Conservation (phyloP, 2,797 vertebrate species). For the Sarcophilus harrisii region DNA sequence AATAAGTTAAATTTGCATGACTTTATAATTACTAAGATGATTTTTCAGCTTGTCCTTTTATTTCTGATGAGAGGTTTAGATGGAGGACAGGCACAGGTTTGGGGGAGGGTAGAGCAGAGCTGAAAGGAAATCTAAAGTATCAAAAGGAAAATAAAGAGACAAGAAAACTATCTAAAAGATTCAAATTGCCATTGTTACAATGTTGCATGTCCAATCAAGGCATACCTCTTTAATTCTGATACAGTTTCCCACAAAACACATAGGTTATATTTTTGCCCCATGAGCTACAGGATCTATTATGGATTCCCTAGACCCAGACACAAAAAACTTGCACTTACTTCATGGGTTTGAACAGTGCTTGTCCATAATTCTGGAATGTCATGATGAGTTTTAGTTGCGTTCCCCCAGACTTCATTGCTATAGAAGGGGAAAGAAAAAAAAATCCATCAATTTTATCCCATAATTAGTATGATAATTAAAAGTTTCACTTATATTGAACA, state of each 20-base stretch:
- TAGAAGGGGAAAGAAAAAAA: conserved; percentile 42
- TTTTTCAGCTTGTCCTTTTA: neutral
- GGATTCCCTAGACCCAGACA: fast-evolving
- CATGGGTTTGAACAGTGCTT: conserved; percentile 94
- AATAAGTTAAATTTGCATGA: neutral
- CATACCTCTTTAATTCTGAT: neutral
- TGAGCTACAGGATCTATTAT: neutral
- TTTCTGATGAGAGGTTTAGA: neutral
- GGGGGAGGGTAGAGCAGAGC: neutral
- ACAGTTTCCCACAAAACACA: neutral
- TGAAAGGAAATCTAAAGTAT: no score
- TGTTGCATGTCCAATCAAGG: neutral
- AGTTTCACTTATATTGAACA: conserved; percentile 10
- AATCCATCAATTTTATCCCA: conserved; percentile 17
- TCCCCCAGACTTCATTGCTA: conserved; percentile 99
- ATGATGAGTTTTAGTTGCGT: conserved; percentile 99
- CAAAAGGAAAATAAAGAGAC: neutral
- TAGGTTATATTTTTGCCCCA: neutral
- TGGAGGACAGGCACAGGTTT: no score
- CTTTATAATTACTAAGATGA: neutral
- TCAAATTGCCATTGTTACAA: neutral
- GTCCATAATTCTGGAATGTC: conserved; percentile 99
- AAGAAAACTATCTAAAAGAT: neutral
- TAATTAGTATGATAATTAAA: neutral
- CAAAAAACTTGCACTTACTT: conserved; percentile 87